Evolutionary conservation across 2,888 invertebrate species (phyloP), one percentile per base, ranked within the genome.

Genomic region (Microchrysa polita): DNA sequence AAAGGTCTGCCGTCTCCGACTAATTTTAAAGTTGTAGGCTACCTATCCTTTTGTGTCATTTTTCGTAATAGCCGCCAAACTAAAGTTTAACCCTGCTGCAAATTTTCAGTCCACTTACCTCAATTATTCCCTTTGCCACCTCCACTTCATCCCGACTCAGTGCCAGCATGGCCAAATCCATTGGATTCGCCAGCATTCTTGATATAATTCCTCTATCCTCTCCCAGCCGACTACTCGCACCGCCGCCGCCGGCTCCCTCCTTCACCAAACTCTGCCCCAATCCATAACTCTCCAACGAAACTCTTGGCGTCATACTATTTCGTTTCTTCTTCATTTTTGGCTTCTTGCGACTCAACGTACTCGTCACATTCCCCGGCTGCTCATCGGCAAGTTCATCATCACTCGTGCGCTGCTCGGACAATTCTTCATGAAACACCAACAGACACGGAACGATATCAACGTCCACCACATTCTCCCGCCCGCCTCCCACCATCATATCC

Each of bases 121-220:
- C 89, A 78, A 94, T 89, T 75, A 95, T 93, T 85, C 93, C 90
- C 79, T 90, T 89, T 0, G 93, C 93, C 84, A 92, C 91, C 5
- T 88, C 87, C 77, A 91, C 90, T 81, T 93, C 91, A 74, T 89
- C 90, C 75, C 90, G 89, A 79, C 92, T 90, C 55, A 95, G 86
- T 57, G 93, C 93, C 81, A 92, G 87, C 52, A 91, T 88, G n/a
- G 94, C 90, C 59, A 95, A 85, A 77, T 91, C 90, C 77, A 91
- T 90, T 0, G 92, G 91, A 40, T 92, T 89, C 9, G 93, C 90
- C 71, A 95, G 81, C 93, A 95, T 91, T 77, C 82, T 82, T 0
- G 81, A 80, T 74, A 85, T 81, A 12, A 84, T 81, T 67, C 83
- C 82, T 1, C 80, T 79, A 60, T 82, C 81, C 7, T 73, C 60